Conservation (phyloP, 2,113 vertebrate species). For the Heptranchias perlo region DNA sequence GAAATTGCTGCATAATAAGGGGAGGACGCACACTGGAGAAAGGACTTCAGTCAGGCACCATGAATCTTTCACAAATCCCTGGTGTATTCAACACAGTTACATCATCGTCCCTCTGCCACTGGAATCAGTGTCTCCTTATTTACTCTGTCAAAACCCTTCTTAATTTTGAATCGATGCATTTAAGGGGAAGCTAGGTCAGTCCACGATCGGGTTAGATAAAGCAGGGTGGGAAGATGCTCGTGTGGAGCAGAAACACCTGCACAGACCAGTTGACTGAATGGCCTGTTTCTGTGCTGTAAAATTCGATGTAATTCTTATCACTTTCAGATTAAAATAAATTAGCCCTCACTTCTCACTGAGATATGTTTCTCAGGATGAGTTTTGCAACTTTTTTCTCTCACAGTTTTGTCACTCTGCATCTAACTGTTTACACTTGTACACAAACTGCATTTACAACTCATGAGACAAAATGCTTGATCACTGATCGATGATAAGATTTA, state of each 20-base stretch:
- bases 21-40: too few relatives aligned
- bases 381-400: too few relatives aligned
- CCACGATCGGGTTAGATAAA: neutral
- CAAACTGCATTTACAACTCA: too few relatives aligned
- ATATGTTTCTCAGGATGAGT: too few relatives aligned
- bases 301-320: too few relatives aligned
- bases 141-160: neutral
- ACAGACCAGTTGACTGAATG: neutral
- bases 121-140: neutral
- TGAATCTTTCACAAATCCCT: neutral
- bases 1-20: neutral
- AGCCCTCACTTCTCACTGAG: too few relatives aligned
- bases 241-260: neutral
- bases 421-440: too few relatives aligned
- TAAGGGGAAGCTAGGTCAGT: neutral
- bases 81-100: neutral
- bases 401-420: too few relatives aligned
- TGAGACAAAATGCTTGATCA: too few relatives aligned
- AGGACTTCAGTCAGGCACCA: neutral
- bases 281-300: too few relatives aligned
- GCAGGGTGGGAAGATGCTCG: neutral
- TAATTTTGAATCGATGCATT: neutral
- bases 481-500: too few relatives aligned
- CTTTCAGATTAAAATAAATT: too few relatives aligned
- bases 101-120: neutral